Evolutionary conservation across 2,113 vertebrate genomes (phyloP), one percentile per base, ranked within the genome.

Genomic region (Oryzias curvinotus): DNA sequence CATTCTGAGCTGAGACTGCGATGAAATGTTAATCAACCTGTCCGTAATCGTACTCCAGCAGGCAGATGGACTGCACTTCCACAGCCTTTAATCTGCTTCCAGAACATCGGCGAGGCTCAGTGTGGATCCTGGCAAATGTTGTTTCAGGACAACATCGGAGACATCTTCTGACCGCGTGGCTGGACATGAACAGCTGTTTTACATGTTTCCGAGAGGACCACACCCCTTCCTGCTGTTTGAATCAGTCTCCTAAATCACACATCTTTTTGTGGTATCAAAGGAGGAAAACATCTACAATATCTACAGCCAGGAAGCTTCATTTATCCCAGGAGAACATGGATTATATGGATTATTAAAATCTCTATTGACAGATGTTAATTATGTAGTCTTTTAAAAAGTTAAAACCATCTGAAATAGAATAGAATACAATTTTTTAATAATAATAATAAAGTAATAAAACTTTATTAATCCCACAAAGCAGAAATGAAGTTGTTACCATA

Each of bases 131-230:
- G 41, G 44, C 1, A 1, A 30, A 62, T 44, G 23, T 1, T 4
- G 62, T 53, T 57, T 23, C 60, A 0, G 0, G 14, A 59, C 52
- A 53, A 18, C 2, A n/a, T 13, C 65, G 3, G 47, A 64, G 21
- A 70, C 62, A 57, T 72, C 57, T 36, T 52, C 46, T 51, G 75
- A 80, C 59, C 74, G 47, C 81, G 63, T 75, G 66, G 23, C 51
- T 63, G 41, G 56, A 56, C 69, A 73, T 65, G 53, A 16, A 56
- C 60, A 60, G 56, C 52, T 48, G 52, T 53, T 63, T 61, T 62
- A 16, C 47, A 52, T 56, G 66, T 74, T 52, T 71, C 60, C 53
- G 5, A 17, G 15, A 14, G 16, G 5, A 16, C 19, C 57, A 25
- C n/a, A 30, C 26, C 6, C 56, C 15, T 62, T 57, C 65, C n/a